Evolutionary conservation across 2,113 vertebrate genomes (phyloP), one percentile per base, ranked within the genome.

Genomic region (Bufo bufo): DNA sequence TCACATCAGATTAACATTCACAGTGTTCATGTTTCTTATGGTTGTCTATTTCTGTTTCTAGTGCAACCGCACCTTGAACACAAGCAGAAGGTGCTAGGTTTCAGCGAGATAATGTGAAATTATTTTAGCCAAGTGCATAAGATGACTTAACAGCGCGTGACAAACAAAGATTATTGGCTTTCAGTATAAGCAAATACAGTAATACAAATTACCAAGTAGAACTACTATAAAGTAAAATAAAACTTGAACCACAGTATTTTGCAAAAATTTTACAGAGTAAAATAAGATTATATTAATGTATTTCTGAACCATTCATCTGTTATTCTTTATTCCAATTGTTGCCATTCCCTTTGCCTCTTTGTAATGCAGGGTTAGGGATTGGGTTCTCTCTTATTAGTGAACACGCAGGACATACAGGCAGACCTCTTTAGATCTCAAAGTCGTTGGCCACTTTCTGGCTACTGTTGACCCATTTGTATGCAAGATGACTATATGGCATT

Each of bases 1-100:
- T 69, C 77, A 71, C 77, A 87, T 87, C 50, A 86, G 59, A 79
- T 86, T 77, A 86, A 75, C 47, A 63, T 86, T 77, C 49, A 66
- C 81, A 19, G 50, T 47, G 75, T 87, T 16, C 47, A 23, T 69
- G 63, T 86, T 77, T 71, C 77, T 56, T 80, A 54, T 43, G 61
- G 23, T 80, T 87, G 75, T 87, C 63, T 87, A 56, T 87, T 80
- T 87, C 77, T 87, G 54, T 78, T 87, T 87, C 75, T 11, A 80
- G 54, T 87, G 61, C 63, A 65, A 80, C 63, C 49, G 49, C 63
- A 79, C 50, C 85, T 80, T 87, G 85, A 87, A 87, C 85, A 80
- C 61, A 58, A 69, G 45, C 75, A 77, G 84, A 86, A 87, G 85
- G 85, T 87, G 63, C 52, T 80, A 80, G 56, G 33, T 66, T 80